Percentiles rank a stretch among this genome's conserved stretches.
phyloP scores from a whole-genome alignment of 2,797 vertebrate genomes.

The Parotocinclus haroldoi region DNA sequence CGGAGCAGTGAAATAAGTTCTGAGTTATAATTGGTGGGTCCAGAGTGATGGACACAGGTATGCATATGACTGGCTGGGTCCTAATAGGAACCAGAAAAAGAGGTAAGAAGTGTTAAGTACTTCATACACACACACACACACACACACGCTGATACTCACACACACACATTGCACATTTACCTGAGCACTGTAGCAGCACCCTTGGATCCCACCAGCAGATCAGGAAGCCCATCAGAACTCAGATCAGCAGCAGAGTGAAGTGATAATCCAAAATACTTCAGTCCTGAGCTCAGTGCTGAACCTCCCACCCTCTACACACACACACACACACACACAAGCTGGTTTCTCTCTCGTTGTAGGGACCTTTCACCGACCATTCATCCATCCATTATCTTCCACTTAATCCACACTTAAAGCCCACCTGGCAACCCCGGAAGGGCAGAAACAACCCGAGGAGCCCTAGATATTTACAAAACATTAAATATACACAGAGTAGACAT shows the following conservation, averaged over 20 bases:
- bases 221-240: constrained; percentile 47
- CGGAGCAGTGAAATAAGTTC: constrained; percentile 48
- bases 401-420: no score
- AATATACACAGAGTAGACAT: no score
- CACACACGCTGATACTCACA: background rate
- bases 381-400: no score
- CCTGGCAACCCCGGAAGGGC: no score
- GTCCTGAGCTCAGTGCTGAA: background rate
- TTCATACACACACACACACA: background rate
- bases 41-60: constrained; percentile 31
- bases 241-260: constrained; percentile 52
- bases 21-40: constrained; percentile 43
- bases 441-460: no score
- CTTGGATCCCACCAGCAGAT: constrained; percentile 50
- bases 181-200: constrained; percentile 46
- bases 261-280: constrained; percentile 49
- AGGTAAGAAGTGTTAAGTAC: background rate
- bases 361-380: no score
- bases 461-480: no score
- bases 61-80: constrained; percentile 48
- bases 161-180: constrained; percentile 18
- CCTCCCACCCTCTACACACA: constrained; percentile 42
- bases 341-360: no score
- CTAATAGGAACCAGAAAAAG: constrained; percentile 25
- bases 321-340: background rate